phyloP scores from a whole-genome alignment of 2,113 vertebrate genomes.

The Tylochromis polylepis region DNA sequence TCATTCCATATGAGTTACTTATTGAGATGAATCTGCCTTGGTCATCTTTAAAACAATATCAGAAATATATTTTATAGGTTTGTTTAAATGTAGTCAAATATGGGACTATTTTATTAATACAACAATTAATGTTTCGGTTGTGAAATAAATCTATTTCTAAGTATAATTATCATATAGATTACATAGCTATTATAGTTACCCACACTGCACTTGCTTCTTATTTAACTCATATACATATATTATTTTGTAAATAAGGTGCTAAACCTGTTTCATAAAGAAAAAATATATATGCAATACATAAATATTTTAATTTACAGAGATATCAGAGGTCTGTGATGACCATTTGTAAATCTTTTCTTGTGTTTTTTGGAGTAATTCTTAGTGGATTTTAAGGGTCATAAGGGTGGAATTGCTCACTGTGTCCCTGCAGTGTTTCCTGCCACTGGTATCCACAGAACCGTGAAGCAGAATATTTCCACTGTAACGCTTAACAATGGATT shows the following conservation, averaged over 20 bases:
- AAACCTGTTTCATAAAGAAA: background rate
- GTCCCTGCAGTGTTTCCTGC: background rate
- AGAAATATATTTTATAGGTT: conserved; percentile 7
- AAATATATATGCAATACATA: background rate
- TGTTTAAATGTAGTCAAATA: conserved; percentile 36
- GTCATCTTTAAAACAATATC: conserved; percentile 20
- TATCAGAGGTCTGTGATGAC: background rate
- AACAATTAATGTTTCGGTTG: background rate
- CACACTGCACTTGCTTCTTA: background rate
- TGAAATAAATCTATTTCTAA: background rate
- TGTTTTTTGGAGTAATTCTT: background rate
- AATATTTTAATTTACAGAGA: background rate
- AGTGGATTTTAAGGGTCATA: background rate
- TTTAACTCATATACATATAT: background rate
- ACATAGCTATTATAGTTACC: background rate
- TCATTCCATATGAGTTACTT: background rate
- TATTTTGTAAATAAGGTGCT: background rate
- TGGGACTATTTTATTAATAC: conserved; percentile 16
- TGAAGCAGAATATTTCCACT: background rate
- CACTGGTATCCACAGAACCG: background rate
- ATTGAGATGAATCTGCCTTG: conserved; percentile 5
- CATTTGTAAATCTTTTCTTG: background rate
- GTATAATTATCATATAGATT: background rate
- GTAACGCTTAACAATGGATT: too few species aligned
- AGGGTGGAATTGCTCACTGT: background rate